A percentile compares a stretch with the other conserved stretches of the same genome.
Evolutionary conservation across 1,140 invertebrate species (phyloP).

Genomic region (Lordiphosa collinella): DNA sequence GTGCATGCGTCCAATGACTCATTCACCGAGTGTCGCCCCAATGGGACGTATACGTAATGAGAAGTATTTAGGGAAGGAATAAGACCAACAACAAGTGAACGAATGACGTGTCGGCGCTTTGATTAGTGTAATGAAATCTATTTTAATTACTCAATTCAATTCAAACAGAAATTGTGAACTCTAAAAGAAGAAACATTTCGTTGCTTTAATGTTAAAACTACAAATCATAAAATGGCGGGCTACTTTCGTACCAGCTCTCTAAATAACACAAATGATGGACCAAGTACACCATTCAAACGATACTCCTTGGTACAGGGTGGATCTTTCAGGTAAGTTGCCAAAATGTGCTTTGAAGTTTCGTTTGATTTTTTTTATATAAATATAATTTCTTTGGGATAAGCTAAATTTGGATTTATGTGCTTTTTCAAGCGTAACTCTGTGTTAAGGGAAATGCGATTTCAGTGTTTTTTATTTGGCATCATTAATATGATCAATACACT

Average conservation of each 20-base stretch:
- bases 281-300: conserved; percentile 37
- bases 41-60: conserved; percentile 24
- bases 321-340: conserved; percentile 47
- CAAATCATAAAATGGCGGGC: conserved; percentile 47
- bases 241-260: conserved; percentile 57
- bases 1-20: conserved; percentile 5
- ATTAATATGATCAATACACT: too few species aligned
- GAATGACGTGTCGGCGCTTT: conserved; percentile 28
- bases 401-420: conserved; percentile 13
- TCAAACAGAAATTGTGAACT: conserved; percentile 3
- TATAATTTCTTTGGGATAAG: background rate
- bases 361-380: background rate
- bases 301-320: conserved; percentile 33
- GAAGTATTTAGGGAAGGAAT: conserved; percentile 49
- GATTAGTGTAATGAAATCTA: conserved; percentile 22
- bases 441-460: background rate
- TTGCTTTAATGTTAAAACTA: conserved; percentile 37
- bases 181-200: conserved; percentile 2
- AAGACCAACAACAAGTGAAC: conserved; percentile 34
- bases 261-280: conserved; percentile 42
- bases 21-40: background rate
- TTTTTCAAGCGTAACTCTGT: conserved; percentile 31
- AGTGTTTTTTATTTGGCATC: too few species aligned
- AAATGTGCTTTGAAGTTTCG: background rate
- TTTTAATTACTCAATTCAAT: conserved; percentile 22